These are phyloP conservation scores for Ptyas mucosa DNA, from an alignment of 2,113 vertebrate genomes.

Conservation along the genomic window DNA sequence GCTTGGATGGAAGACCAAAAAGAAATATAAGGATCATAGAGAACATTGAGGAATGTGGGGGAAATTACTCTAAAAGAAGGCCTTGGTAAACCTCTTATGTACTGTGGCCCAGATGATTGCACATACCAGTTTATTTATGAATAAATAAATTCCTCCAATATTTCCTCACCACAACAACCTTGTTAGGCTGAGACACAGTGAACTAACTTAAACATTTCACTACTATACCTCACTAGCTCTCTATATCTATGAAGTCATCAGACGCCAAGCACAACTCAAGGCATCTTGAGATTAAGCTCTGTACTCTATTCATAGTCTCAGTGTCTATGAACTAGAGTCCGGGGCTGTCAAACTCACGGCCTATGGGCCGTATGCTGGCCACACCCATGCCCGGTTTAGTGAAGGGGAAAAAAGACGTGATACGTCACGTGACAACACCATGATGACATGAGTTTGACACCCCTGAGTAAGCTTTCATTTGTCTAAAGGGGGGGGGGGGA, in stretches of 20 bases:
- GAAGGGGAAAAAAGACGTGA: too few relatives aligned
- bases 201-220: neutral
- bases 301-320: neutral
- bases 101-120: neutral
- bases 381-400: too few relatives aligned
- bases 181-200: neutral
- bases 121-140: neutral
- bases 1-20: neutral
- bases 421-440: too few relatives aligned
- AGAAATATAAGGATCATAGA: neutral
- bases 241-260: neutral
- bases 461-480: neutral
- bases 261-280: neutral
- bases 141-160: neutral
- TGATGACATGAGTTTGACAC: too few relatives aligned
- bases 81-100: neutral
- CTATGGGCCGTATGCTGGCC: too few relatives aligned
- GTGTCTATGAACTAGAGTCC: neutral
- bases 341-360: too few relatives aligned
- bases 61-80: neutral
- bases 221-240: neutral
- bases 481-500: too few relatives aligned
- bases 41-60: neutral
- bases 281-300: neutral
- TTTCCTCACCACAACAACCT: neutral